phyloP scores from a whole-genome alignment of 2,888 invertebrate species.

The Drosophila birchii region DNA sequence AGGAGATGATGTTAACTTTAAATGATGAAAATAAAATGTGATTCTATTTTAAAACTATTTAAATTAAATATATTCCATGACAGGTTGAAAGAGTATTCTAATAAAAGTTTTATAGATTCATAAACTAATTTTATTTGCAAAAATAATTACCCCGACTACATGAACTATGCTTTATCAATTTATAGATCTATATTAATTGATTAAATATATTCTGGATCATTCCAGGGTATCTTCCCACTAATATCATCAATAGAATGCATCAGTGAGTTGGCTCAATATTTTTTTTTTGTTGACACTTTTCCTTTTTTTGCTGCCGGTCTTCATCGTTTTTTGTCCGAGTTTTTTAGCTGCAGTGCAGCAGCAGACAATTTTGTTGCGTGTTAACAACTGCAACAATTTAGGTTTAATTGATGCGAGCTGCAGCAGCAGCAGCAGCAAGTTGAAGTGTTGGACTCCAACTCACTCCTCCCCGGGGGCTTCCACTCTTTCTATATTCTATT shows the following conservation, averaged over 20 bases:
- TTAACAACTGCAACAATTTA: conserved; percentile 81
- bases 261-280: conserved; percentile 23
- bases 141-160: no score
- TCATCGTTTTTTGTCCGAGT: conserved; percentile 33
- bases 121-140: not conserved
- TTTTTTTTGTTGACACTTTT: conserved; percentile 40
- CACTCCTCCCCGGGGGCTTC: not conserved
- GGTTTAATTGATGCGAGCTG: conserved; percentile 78
- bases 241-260: not conserved
- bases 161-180: no score
- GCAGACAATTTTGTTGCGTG: conserved; percentile 80
- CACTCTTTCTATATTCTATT: not conserved
- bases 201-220: no score
- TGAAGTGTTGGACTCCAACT: conserved; percentile 68
- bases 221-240: conserved; percentile 17
- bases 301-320: conserved; percentile 26
- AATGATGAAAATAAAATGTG: no score
- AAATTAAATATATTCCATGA: no score
- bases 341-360: conserved; percentile 73
- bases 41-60: no score
- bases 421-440: conserved; percentile 70
- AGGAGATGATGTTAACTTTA: not conserved
- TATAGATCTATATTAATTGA: rapidly evolving
- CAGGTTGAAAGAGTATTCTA: rapidly evolving
- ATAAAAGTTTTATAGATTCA: not conserved